Evolutionary conservation across 2,113 vertebrate species (phyloP), one percentile per base, ranked within the genome.

Genomic region (Perca fluviatilis): DNA sequence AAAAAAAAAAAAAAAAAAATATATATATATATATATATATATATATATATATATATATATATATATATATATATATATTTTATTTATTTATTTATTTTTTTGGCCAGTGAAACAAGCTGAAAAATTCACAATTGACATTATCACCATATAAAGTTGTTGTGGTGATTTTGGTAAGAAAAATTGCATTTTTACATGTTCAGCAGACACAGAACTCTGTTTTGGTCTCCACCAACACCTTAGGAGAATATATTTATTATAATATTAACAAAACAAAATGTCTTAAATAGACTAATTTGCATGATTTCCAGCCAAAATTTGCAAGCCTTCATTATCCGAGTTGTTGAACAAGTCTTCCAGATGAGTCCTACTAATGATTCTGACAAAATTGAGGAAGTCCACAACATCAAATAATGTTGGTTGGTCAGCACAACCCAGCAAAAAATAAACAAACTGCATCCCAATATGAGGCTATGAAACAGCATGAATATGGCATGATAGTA

Each of bases 71-170:
- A 75, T 50, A 50, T 7, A 60, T 77, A 49, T 23, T 68, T n/a
- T n/a, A n/a, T n/a, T n/a, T n/a, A n/a, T n/a, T n/a, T n/a, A n/a
- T n/a, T n/a, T n/a, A n/a, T n/a, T n/a, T n/a, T n/a, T 66, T 61
- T 30, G 51, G 63, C 10, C 16, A 62, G 27, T 27, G 6, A 18
- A 65, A 53, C 21, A 57, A 12, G 18, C 50, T 63, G 58, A 51
- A 71, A 68, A 85, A 79, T 71, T 77, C 18, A 77, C 57, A 9
- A 56, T 2, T 1, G 30, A 66, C 18, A 78, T 86, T 77, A 81
- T 84, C 71, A 84, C 77, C 76, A 74, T 46, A 63, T 79, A 56
- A 79, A 77, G 53, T 19, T 61, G 10, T 43, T 63, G 57, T 14
- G 53, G 69, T 65, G 47, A 77, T 62, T 40, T 46, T 69, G 30